Conservation (phyloP, 2,797 vertebrate genomes). For the Centropyge bicolor region DNA sequence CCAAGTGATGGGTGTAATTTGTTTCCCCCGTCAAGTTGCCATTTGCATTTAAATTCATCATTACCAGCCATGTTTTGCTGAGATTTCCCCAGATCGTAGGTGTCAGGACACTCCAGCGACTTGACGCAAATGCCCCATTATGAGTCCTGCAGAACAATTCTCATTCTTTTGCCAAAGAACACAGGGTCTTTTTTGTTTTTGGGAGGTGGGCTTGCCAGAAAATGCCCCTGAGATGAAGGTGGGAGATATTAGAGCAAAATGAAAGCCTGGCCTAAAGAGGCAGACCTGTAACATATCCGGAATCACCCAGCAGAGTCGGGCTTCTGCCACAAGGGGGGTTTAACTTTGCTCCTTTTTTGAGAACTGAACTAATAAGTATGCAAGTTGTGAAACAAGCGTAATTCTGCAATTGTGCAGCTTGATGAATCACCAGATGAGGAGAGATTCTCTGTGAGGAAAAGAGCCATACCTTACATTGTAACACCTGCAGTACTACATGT, state of each 20-base stretch:
- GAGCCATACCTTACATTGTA: not conserved
- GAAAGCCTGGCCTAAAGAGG: not conserved
- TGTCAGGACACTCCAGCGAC: constrained; percentile 64
- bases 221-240: constrained; percentile 10
- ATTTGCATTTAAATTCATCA: constrained; percentile 83
- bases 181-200: constrained; percentile 1
- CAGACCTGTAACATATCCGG: constrained; percentile 8
- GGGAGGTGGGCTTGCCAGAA: not conserved
- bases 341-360: not conserved
- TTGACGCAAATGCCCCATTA: constrained; percentile 49
- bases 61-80: constrained; percentile 71
- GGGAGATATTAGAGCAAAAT: constrained; percentile 18
- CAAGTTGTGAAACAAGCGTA: not conserved
- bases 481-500: constrained; percentile 10
- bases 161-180: constrained; percentile 39
- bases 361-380: constrained; percentile 20
- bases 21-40: constrained; percentile 72
- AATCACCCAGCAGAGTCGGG: not conserved
- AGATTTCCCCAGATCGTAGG: constrained; percentile 78
- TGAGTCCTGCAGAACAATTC: constrained; percentile 43
- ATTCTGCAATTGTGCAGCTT: not conserved
- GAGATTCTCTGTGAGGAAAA: not conserved
- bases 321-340: not conserved
- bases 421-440: not conserved
- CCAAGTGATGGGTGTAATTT: constrained; percentile 80